Evolutionary conservation across 2,797 vertebrate genomes (phyloP), one percentile per base, ranked within the genome.

Genomic region (Neosilurus hyrtlii): DNA sequence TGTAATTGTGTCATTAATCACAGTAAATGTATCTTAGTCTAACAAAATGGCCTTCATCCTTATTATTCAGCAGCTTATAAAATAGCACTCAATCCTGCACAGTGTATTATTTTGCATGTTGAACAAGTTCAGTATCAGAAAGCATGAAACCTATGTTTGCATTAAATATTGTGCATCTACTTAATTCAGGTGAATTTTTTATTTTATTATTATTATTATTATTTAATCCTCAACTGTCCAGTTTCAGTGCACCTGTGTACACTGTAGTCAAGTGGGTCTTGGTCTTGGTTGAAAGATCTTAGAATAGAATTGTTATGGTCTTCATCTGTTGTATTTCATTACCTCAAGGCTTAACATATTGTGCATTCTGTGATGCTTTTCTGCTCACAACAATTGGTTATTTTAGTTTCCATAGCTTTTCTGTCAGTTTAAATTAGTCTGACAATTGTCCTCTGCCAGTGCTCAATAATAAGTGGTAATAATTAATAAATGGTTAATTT

Each of bases 1-100:
- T 63, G 54, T 84, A 74, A 84, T 79, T 63, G 74, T 81, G 14
- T n/a, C 59, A 63, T 78, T 49, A 78, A 63, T 63, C 59, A 63
- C 56, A 76, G 56, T 30, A 76, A 67, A 76, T 51, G 75, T 78
- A 37, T 51, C 11, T 78, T 78, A 63, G 51, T 77, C 49, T 51
- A 61, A 61, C 30, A 59, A 37, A 37, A 61, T n/a, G 20, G 57
- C 56, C 63, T 78, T 43, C 37, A 20, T 51, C 37, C 12, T 63
- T 61, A 51, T 78, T 78, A 51, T 65, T 78, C n/a, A 63, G 16
- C 14, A 51, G 59, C 37, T 63, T 62, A 49, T 77, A 61, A 76
- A 37, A 61, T 43, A 49, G 18, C 22, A 62, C 37, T 77, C 35
- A 8, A 77, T 51, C n/a, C 59, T 7, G 59, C 43, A 78, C 61